Evolutionary conservation across 2,888 invertebrate genomes (phyloP).

Genomic region (Thereva nobilitata): DNA sequence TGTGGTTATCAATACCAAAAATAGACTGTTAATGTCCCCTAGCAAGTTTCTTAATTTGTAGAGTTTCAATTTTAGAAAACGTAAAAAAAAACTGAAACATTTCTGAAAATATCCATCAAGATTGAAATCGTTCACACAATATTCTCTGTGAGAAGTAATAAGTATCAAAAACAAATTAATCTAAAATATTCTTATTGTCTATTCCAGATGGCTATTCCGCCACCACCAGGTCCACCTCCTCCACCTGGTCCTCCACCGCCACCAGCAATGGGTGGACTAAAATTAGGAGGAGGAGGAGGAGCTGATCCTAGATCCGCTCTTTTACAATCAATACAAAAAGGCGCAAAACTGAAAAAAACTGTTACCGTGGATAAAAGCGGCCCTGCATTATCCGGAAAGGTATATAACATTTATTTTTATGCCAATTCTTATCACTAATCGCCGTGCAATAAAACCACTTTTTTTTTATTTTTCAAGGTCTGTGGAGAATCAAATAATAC

Average conservation of each 20-base stretch:
- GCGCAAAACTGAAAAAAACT: constrained; percentile 79
- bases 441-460: background rate
- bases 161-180: background rate
- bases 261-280: constrained; percentile 58
- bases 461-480: background rate
- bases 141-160: background rate
- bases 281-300: constrained; percentile 53
- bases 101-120: no score
- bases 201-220: constrained; percentile 61
- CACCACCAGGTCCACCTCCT: constrained; percentile 65
- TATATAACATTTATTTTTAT: constrained; percentile 44
- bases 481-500: constrained; percentile 25
- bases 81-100: background rate
- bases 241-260: constrained; percentile 70
- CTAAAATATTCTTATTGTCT: background rate
- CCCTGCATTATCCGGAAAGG: constrained; percentile 72
- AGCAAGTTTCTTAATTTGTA: constrained; percentile 2
- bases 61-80: background rate
- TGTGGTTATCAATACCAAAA: background rate
- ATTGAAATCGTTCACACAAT: background rate
- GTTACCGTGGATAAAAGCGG: constrained; percentile 90
- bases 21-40: background rate
- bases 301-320: constrained; percentile 70
- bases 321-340: constrained; percentile 81
- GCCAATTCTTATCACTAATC: no score